Base-by-base conservation (phyloP, 2,888 invertebrate genomes). In the Spatulosminthurus flaviceps region DNA sequence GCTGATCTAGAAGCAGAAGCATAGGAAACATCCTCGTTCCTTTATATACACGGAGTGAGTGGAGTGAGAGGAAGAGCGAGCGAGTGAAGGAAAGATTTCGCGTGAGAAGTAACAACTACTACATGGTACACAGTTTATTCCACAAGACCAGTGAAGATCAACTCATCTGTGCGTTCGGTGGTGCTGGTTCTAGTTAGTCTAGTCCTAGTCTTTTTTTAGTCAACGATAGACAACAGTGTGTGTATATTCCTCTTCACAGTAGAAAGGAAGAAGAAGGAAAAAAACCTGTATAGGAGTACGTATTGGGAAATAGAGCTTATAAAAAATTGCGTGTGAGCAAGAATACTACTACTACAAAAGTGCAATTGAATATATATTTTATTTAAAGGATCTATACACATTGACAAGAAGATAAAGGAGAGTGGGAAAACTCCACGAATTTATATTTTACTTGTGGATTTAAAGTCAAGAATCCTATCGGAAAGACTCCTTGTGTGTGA, bases 71-170 rank as follows among this genome's bases (percentile, higher is more conserved):
- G 16, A 16, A 51, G 51, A 51, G 34, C 4, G 34, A 51, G 51
- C 1, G 51, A 51, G 51, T 51, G n/a, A n/a, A n/a, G n/a, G 1
- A 13, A 51, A 51, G 51, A 51, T 51, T n/a, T 51, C 51, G 51
- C 51, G 51, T 51, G n/a, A 51, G 51, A 51, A 51, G 51, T 51
- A 51, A 51, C 51, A 51, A 51, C 51, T 51, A n/a, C n/a, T 51
- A n/a, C n/a, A 51, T 51, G 51, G 51, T 51, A 51, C n/a, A 51
- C 51, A 51, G 51, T 51, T 51, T 51, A 51, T 19, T 13, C 19
- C 51, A 5, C 5, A 19, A 51, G 51, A 13, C 51, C 51, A 51
- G 51, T 19, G 51, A 51, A 51, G 51, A 51, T 51, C 51, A 51
- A 51, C 19, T 34, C 34, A 34, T 34, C 34, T 34, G 34, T 34